Base-by-base conservation (phyloP, 2,113 vertebrate species). In the Sylvilagus bachmani region DNA sequence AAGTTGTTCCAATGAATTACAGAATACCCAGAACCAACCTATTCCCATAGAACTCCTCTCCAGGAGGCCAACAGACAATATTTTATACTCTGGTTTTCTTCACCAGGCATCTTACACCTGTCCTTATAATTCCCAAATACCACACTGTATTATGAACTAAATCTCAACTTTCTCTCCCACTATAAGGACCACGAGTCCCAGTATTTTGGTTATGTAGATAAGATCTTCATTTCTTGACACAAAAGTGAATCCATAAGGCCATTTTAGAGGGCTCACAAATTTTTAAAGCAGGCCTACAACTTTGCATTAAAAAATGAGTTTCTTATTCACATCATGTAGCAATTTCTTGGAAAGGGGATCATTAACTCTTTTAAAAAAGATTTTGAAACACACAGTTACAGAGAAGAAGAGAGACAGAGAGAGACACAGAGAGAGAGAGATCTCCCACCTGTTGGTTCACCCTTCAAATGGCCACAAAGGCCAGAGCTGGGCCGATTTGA, bases 141-240 rank as follows among this genome's bases (percentile, higher is more conserved):
- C 61, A 31, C 21, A 31, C 51, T 2, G 77, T 64, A 66, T 88
- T 13, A 24, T 83, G 21, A 5, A 89, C 86, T 51, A 36, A 71
- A 62, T n/a, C 17, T 64, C 77, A 83, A 16, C 58, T 64, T 95
- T 92, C 19, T 94, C n/a, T 88, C 4, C 25, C 67, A 81, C 58
- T 81, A 88, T 70, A 53, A 93, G 53, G 89, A 66, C 64, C 12
- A 21, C 14, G 5, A 74, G 25, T 53, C 27, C 17, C 24, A 86
- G 33, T 22, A 36, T 66, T 90, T 44, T 84, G 19, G 2, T 21
- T 66, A 79, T 29, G 33, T 14, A 94, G 93, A 81, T 70, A 89
- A 9, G 3, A 84, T 36, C 2, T 77, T 19, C 25, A 64, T 10
- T 6, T 36, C 10, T 36, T 36, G 36, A 49, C 9, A 82, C 19